Evolutionary conservation across 2,888 invertebrate genomes (phyloP).

Genomic region (Erynnis tages): DNA sequence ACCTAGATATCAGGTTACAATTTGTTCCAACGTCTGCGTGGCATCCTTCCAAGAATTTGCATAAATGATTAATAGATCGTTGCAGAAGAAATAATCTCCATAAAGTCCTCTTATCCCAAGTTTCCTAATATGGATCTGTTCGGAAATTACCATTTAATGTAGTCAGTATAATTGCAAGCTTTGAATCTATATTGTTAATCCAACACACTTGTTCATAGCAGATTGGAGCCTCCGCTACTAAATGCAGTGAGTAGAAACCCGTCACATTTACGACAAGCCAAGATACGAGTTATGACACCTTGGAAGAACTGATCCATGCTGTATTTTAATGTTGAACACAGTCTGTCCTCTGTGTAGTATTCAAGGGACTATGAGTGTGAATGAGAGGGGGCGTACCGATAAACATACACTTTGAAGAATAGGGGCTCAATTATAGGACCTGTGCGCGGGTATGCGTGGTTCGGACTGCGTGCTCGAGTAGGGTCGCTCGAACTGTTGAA

Average conservation of each 20-base stretch:
- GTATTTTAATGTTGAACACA: conserved; percentile 41
- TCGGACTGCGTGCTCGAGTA: conserved; percentile 55
- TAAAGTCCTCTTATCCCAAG: conserved; percentile 14
- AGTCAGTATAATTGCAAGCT: not conserved
- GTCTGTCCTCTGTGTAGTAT: conserved; percentile 38
- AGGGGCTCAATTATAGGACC: conserved; percentile 52
- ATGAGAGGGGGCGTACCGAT: conserved; percentile 44
- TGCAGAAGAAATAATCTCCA: conserved; percentile 10
- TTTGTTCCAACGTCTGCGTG: not conserved
- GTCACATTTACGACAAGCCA: conserved; percentile 42
- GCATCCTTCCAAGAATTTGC: conserved; percentile 11
- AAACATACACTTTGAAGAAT: conserved; percentile 44
- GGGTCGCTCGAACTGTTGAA: conserved; percentile 5
- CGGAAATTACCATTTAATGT: not conserved
- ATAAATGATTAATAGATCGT: conserved; percentile 12
- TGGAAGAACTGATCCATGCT: conserved; percentile 30
- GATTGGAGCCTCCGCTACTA: conserved; percentile 34
- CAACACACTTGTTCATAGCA: conserved; percentile 29
- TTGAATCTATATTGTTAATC: not conserved
- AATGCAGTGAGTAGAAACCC: conserved; percentile 36
- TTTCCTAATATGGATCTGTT: conserved; percentile 15
- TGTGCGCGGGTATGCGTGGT: conserved; percentile 50
- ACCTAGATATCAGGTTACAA: conserved; percentile 17
- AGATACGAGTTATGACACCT: conserved; percentile 41
- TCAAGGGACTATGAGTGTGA: conserved; percentile 41